phyloP scores from a whole-genome alignment of 2,113 vertebrate species.

The Sitta europaea region DNA sequence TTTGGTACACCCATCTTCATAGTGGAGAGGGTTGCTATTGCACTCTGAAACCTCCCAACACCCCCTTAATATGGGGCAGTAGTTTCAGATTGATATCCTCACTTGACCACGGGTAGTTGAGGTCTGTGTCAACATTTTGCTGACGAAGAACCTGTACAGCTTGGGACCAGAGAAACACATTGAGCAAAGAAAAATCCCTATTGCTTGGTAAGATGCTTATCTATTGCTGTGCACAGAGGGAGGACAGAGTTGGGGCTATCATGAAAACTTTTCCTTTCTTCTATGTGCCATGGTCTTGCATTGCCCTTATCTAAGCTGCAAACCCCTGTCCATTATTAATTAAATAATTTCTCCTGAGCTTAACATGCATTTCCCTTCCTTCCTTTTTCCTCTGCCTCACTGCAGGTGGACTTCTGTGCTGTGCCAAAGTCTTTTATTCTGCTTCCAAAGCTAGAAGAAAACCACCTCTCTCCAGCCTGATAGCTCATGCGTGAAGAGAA shows the following conservation, averaged over 20 bases:
- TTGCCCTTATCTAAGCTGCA: not conserved
- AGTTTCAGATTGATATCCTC: not conserved
- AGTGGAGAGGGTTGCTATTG: not conserved
- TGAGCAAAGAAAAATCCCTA: not conserved
- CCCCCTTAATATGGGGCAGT: not conserved
- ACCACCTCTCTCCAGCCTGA: not conserved
- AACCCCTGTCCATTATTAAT: not conserved
- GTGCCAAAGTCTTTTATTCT: not conserved
- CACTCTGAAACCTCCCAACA: not conserved
- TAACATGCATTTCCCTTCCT: not conserved
- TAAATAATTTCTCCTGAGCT: not conserved
- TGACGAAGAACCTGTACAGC: not conserved
- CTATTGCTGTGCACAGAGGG: not conserved
- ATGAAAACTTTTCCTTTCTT: not conserved
- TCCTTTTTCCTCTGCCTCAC: not conserved
- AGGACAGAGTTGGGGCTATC: not conserved
- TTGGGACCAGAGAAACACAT: not conserved
- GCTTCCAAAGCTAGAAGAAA: not conserved
- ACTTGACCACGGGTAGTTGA: not conserved
- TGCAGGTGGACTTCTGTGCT: not conserved
- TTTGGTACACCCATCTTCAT: not conserved
- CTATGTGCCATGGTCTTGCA: not conserved
- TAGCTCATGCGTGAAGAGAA: not conserved
- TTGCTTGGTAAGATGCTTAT: not conserved
- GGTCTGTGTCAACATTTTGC: not conserved